Conservation (phyloP, 2,888 invertebrate species). For the Orchestes rusci region DNA sequence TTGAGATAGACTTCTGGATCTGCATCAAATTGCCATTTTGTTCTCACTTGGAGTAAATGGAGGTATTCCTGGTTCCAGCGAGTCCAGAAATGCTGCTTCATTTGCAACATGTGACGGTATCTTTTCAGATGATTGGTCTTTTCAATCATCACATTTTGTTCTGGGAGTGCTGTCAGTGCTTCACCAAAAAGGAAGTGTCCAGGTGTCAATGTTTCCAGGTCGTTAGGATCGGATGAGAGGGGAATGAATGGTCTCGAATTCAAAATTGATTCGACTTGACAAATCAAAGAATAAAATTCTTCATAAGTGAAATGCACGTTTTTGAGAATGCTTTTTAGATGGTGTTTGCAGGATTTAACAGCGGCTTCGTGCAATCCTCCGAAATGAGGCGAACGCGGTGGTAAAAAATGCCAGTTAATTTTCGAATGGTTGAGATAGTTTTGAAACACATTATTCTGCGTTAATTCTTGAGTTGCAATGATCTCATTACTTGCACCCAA, state of each 20-base stretch:
- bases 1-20: not conserved
- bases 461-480: not conserved
- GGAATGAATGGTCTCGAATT: slow-evolving; percentile 33
- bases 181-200: slow-evolving; percentile 28
- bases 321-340: slow-evolving; percentile 11
- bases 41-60: slow-evolving; percentile 1
- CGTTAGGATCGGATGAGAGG: slow-evolving; percentile 28
- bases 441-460: not conserved
- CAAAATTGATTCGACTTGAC: slow-evolving; percentile 32
- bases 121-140: slow-evolving; percentile 1
- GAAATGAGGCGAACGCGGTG: too few relatives aligned
- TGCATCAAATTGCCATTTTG: slow-evolving; percentile 7
- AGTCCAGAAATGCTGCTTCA: slow-evolving; percentile 8
- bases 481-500: not conserved
- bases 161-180: slow-evolving; percentile 24
- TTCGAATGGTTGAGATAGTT: not conserved
- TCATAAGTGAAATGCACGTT: slow-evolving; percentile 11
- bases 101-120: slow-evolving; percentile 1
- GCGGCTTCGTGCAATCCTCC: slow-evolving; percentile 15
- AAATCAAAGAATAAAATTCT: slow-evolving; percentile 23
- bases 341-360: slow-evolving; percentile 8
- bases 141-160: slow-evolving; percentile 18
- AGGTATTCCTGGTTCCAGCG: slow-evolving; percentile 6
- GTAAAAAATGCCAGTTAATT: slow-evolving; percentile 14
- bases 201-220: slow-evolving; percentile 23